Conservation (phyloP, 2,113 vertebrate species). For the Gulo gulo region DNA sequence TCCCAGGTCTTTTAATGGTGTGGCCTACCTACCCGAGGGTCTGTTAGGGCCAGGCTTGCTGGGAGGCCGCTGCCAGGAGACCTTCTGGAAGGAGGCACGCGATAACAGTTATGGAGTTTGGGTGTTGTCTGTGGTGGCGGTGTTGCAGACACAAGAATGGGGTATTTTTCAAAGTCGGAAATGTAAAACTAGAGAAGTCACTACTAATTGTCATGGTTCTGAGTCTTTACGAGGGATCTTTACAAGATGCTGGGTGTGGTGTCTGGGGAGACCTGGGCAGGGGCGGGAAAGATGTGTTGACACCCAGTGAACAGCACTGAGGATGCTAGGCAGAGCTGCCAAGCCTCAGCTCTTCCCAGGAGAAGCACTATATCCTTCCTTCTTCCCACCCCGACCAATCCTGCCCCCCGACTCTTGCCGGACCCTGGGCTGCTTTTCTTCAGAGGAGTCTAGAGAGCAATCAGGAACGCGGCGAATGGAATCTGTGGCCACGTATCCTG, state of each 20-base stretch:
- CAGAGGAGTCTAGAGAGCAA: background rate
- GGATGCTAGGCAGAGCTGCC: rapidly evolving
- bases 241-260: background rate
- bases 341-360: background rate
- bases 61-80: background rate
- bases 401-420: background rate
- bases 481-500: background rate
- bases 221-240: background rate
- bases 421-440: background rate
- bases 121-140: background rate
- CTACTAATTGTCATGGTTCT: background rate
- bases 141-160: background rate
- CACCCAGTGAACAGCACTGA: rapidly evolving
- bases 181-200: background rate
- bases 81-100: background rate
- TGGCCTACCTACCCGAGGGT: background rate
- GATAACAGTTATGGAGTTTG: rapidly evolving
- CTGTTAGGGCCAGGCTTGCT: background rate
- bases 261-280: background rate
- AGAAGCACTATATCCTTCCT: background rate
- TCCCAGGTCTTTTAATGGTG: background rate
- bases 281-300: background rate
- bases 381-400: background rate
- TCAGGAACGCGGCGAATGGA: background rate
- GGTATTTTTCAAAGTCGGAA: background rate